phyloP scores from a whole-genome alignment of 2,113 vertebrate genomes.

The Dolichotis patagonum region DNA sequence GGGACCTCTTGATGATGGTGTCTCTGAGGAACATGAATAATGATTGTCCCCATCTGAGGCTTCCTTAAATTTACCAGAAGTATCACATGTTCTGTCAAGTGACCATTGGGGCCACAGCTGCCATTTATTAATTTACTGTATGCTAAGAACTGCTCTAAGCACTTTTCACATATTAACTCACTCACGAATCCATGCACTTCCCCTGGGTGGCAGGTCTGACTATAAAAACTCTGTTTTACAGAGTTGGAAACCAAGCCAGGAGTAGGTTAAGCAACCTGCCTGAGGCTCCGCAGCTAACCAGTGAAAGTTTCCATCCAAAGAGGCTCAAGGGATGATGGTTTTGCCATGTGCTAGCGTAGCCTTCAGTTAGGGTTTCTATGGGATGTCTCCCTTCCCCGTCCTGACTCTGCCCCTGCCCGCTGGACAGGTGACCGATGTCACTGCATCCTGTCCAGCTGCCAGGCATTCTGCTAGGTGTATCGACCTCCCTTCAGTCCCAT shows the following conservation, averaged over 20 bases:
- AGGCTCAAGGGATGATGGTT: neutral
- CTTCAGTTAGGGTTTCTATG: neutral
- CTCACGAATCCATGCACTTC: neutral
- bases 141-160: neutral
- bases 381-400: neutral
- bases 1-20: neutral
- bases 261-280: neutral
- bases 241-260: neutral
- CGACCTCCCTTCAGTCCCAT: neutral
- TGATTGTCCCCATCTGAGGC: neutral
- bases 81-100: neutral
- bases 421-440: neutral
- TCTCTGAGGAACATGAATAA: neutral
- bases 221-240: neutral
- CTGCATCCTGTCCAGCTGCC: neutral
- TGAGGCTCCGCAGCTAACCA: neutral
- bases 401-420: neutral
- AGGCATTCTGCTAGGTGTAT: neutral
- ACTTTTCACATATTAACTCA: neutral
- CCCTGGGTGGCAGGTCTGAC: neutral
- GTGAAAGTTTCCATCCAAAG: neutral
- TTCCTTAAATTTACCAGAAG: neutral
- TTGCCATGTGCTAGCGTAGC: neutral
- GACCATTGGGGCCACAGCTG: neutral
- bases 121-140: neutral